phyloP scores from a whole-genome alignment of 30 jellyfish, hydroid and myxozoan species.

The Aurelia aurita region DNA sequence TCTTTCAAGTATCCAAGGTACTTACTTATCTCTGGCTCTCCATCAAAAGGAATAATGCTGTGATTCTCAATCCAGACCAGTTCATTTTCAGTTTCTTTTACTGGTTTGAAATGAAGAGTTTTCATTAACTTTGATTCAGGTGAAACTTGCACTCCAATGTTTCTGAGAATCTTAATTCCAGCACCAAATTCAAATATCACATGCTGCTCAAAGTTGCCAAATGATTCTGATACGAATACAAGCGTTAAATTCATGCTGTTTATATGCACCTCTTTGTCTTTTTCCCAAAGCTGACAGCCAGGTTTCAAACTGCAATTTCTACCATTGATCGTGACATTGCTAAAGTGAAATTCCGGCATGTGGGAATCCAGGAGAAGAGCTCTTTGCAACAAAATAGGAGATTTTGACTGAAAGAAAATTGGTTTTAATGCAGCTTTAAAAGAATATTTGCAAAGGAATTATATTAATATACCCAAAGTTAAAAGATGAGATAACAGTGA shows the following conservation, averaged over 20 bases:
- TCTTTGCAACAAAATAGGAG: slow-evolving; percentile 14
- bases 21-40: slow-evolving; percentile 46
- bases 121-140: slow-evolving; percentile 50
- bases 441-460: not conserved
- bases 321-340: slow-evolving; percentile 1
- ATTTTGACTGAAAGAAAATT: slow-evolving; percentile 3
- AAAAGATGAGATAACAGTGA: too few relatives aligned
- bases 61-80: slow-evolving; percentile 67
- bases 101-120: slow-evolving; percentile 53
- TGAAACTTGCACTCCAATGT: slow-evolving; percentile 71
- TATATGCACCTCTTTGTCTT: not conserved
- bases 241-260: not conserved
- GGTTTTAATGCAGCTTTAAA: not conserved
- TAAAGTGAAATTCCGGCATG: slow-evolving; percentile 55
- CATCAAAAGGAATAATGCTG: slow-evolving; percentile 55
- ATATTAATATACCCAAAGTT: not conserved
- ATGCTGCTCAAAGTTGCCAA: slow-evolving; percentile 74
- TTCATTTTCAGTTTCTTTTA: slow-evolving; percentile 54
- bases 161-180: slow-evolving; percentile 46
- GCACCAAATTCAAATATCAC: slow-evolving; percentile 56
- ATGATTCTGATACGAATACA: slow-evolving; percentile 30
- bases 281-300: slow-evolving; percentile 64
- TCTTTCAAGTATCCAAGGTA: too few relatives aligned
- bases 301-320: not conserved
- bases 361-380: slow-evolving; percentile 44